Evolutionary conservation across 2,113 vertebrate genomes (phyloP), one percentile per base, ranked within the genome.

Genomic region (Xenopus borealis): DNA sequence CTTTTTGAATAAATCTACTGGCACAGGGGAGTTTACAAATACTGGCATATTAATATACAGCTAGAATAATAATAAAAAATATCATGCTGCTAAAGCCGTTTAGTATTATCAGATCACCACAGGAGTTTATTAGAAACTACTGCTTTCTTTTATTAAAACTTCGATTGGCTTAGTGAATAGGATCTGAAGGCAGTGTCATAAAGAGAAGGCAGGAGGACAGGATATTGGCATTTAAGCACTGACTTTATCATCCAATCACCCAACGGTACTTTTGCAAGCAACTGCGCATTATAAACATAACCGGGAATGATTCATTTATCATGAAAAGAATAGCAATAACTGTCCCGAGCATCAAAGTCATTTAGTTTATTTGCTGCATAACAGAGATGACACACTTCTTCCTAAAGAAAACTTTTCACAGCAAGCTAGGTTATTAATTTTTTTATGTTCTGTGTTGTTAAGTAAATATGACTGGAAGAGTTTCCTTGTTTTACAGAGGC

Each of bases 101-200:
- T 88, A 88, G 91, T 88, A 90, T 92, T 92, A 93, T 91, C 91
- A 77, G 79, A 85, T 91, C 91, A 16, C 91, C 85, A 90, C 91
- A 23, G 91, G 91, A 92, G 91, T 92, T 93, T 93, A 93, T 93
- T 93, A 93, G 90, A 93, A 92, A 91, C 91, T 91, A 89, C 91
- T 91, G 91, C 90, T 92, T 93, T 91, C 90, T 92, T 92, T 92
- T 93, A 93, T 93, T 93, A 93, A 93, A 93, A 92, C 92, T 93
- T 92, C 89, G 89, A 91, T 91, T 92, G 91, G 90, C 90, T 93
- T 88, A 83, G 90, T 92, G 91, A 92, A 93, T 89, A 91, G 90
- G 90, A 87, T 87, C 86, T 91, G 72, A 75, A 87, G 88, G 88
- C 90, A 91, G 88, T 91, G 90, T 90, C 90, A 91, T 92, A 93